Base-by-base conservation (phyloP, 1,140 invertebrate genomes). In the Mya arenaria region DNA sequence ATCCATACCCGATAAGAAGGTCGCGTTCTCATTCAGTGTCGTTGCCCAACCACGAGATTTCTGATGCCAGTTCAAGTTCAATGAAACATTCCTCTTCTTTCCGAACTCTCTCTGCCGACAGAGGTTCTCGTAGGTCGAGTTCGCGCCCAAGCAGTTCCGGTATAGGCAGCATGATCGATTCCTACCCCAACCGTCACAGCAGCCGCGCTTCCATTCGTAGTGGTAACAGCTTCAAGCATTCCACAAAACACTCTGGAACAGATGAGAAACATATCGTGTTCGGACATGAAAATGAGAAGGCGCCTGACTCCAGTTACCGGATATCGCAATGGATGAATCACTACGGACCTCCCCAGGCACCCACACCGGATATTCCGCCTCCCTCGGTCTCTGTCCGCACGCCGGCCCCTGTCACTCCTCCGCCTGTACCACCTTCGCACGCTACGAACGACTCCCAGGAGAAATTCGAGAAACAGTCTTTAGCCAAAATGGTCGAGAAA, bases 261-360 rank as follows among this genome's bases (percentile, higher is more conserved):
- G 69, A 32, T 37, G 63, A 13, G 25, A 65, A 4, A 60, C 60
- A n/a, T n/a, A n/a, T n/a, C n/a, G n/a, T n/a, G n/a, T n/a, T n/a
- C n/a, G n/a, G n/a, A 36, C 19, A 74, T 17, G 60, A 78, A 39
- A 32, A 55, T 25, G 82, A 80, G 2, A 56, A 68, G 30, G 37
- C 25, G 2, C 23, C 68, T 23, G 48, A 48, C 6, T 55, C 69
- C 4, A 37, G 3, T 23, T 56, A 44, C 30, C 25, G 19, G 48
- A 39, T 72, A 30, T 56, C 82, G 2, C 82, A 82, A 30, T 86
- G 85, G 85, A 84, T 86, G 52, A 58, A 79, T 28, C 83, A 82
- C 15, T 56, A 78, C 65, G 15, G 48, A 73, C 15, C 52, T 77
- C 28, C 23, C 56, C n/a, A 28, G 19, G n/a, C 10, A 44, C 28